A percentile compares a stretch with the other conserved stretches of the same genome.
Conservation (phyloP, 2,797 vertebrate species). For the Acropternis orthonyx region DNA sequence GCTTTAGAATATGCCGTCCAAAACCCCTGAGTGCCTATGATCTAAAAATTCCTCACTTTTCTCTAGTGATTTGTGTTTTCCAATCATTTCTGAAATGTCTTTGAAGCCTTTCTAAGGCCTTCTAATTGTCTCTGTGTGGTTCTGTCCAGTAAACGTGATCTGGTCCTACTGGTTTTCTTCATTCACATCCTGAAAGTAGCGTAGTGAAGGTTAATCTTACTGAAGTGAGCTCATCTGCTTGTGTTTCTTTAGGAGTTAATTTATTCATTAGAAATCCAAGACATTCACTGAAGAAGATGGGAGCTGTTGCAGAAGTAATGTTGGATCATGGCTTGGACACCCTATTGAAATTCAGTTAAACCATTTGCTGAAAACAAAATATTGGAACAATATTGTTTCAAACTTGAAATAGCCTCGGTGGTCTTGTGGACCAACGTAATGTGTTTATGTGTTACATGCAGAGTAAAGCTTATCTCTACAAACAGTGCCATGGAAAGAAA, state of each 20-base stretch:
- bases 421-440: background rate
- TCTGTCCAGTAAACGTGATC: background rate
- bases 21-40: background rate
- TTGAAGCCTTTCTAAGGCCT: background rate
- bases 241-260: background rate
- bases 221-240: background rate
- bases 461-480: slow-evolving; percentile 38
- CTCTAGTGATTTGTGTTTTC: background rate
- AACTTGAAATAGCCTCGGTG: slow-evolving; percentile 10
- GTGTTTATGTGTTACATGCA: slow-evolving; percentile 29
- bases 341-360: slow-evolving; percentile 39
- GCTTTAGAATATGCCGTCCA: background rate
- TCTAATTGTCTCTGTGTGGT: background rate
- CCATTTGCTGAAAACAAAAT: background rate
- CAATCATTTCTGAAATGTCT: background rate
- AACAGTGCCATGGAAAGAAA: slow-evolving; percentile 56
- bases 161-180: background rate
- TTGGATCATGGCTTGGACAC: background rate
- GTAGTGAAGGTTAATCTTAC: background rate
- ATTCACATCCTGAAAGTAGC: background rate
- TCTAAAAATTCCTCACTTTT: background rate
- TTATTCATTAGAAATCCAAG: background rate
- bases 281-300: background rate
- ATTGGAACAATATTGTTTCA: slow-evolving; percentile 14
- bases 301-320: background rate